Percentiles rank a stretch among this genome's conserved stretches.
Conservation (phyloP, 2,888 invertebrate species). For the Drosophila paucipuncta region DNA sequence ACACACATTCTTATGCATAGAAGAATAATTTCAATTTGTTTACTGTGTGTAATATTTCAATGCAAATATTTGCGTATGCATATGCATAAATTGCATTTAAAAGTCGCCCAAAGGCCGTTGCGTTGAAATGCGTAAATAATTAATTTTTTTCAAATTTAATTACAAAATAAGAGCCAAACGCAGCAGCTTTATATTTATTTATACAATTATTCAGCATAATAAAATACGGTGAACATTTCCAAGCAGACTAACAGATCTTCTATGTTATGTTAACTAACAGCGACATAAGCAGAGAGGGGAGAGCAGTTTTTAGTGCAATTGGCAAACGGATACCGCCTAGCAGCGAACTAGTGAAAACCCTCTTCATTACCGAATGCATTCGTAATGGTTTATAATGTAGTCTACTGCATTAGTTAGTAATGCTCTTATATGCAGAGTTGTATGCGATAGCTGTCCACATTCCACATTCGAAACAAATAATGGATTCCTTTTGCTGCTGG, state of each 20-base stretch:
- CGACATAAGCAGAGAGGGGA: background rate
- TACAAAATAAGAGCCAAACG: slow-evolving; percentile 32
- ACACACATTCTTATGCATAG: background rate
- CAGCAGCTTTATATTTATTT: background rate
- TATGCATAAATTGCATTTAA: slow-evolving; percentile 72
- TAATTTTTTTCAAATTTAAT: slow-evolving; percentile 74
- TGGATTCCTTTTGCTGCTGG: too few species aligned
- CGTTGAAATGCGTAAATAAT: slow-evolving; percentile 62
- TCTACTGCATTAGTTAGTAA: too few species aligned
- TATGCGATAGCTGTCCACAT: background rate
- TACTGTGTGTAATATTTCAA: slow-evolving; percentile 58
- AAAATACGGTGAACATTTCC: slow-evolving; percentile 7
- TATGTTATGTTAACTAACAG: slow-evolving; percentile 15
- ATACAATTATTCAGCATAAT: background rate
- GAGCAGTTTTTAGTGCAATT: background rate
- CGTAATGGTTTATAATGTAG: background rate
- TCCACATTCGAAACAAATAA: background rate
- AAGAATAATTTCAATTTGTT: slow-evolving; percentile 67
- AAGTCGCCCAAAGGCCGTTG: slow-evolving; percentile 33
- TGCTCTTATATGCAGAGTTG: too few species aligned
- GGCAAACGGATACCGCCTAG: background rate
- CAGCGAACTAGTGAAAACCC: background rate
- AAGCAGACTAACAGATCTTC: slow-evolving; percentile 8
- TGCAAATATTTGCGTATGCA: slow-evolving; percentile 65
- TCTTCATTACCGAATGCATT: background rate